Percentiles rank a stretch among this genome's conserved stretches.
These are phyloP conservation scores for Pseudotriccus pelzelni DNA, from an alignment of 2,797 vertebrate genomes.

Conservation along the genomic window DNA sequence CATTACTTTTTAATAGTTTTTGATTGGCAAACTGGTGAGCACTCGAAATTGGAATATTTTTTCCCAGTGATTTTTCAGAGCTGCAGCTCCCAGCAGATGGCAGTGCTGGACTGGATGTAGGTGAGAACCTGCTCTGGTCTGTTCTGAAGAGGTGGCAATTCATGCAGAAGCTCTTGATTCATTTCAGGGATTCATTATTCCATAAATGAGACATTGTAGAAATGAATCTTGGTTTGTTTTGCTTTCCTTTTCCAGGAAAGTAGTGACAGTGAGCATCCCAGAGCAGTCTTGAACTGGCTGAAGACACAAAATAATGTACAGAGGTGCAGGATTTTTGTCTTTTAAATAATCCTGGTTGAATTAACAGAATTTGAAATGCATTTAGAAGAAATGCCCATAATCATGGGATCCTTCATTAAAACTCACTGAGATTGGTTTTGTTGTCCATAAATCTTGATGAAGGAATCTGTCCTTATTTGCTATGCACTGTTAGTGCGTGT, in stretches of 20 bases:
- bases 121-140: neutral
- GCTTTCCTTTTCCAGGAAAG: neutral
- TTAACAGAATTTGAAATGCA: neutral
- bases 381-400: neutral
- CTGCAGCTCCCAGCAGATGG: constrained; percentile 46
- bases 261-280: neutral
- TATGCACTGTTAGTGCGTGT: accelerated
- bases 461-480: neutral
- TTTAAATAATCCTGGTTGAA: neutral
- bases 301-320: accelerated
- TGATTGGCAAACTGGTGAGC: neutral
- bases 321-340: neutral
- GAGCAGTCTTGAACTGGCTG: neutral
- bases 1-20: accelerated
- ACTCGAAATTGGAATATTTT: accelerated
- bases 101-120: neutral
- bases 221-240: neutral
- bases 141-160: neutral
- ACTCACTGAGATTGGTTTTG: neutral
- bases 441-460: neutral
- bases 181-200: accelerated
- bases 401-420: neutral
- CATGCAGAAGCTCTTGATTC: accelerated
- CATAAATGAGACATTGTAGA: too few relatives aligned
- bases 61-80: neutral